Conservation (phyloP, 1,140 invertebrate genomes). For the Bombus picipes region DNA sequence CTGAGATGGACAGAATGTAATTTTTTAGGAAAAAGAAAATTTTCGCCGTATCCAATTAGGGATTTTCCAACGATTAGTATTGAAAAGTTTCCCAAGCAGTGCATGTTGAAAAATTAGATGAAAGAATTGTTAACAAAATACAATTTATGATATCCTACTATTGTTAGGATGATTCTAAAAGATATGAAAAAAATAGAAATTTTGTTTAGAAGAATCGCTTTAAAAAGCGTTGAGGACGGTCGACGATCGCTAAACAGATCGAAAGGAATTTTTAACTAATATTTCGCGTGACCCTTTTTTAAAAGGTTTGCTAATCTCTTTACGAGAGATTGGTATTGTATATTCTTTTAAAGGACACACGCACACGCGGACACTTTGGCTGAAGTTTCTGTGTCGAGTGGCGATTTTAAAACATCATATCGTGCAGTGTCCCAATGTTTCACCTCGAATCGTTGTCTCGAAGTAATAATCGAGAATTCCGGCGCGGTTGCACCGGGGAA, state of each 20-base stretch:
- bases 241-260: not conserved
- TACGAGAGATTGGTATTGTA: not conserved
- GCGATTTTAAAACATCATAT: not conserved
- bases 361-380: not conserved
- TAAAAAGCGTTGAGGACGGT: too few relatives aligned
- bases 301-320: not conserved
- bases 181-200: not conserved
- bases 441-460: conserved; percentile 1
- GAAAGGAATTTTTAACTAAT: not conserved
- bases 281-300: not conserved
- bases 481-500: conserved; percentile 13
- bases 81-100: not conserved
- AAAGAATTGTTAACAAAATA: not conserved
- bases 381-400: not conserved
- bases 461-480: conserved; percentile 45
- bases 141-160: not conserved
- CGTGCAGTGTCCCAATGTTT: not conserved
- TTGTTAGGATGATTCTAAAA: not conserved
- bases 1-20: too few relatives aligned
- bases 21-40: too few relatives aligned
- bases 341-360: not conserved
- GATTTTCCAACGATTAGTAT: not conserved
- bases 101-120: not conserved
- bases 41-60: not conserved
- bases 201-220: too few relatives aligned